phyloP scores from a whole-genome alignment of 1,140 invertebrate species.

The Cotesia typhae region DNA sequence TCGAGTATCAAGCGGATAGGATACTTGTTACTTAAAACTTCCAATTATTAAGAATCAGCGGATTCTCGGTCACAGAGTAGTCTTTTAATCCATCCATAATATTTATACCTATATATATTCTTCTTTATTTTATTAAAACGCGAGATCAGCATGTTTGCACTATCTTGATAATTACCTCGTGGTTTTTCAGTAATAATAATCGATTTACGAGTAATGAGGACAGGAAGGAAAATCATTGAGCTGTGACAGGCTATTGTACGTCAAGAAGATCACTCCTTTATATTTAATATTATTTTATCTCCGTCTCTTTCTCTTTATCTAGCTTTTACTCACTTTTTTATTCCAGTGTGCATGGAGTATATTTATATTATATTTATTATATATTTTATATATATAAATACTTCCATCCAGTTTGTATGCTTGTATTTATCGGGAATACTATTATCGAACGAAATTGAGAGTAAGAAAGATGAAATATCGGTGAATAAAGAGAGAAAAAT shows the following conservation, averaged over 20 bases:
- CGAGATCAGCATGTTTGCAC: too few relatives aligned
- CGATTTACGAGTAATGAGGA: conserved; percentile 8
- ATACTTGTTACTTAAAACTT: too few relatives aligned
- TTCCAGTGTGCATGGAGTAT: not conserved
- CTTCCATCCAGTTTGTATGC: too few relatives aligned
- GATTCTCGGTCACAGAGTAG: too few relatives aligned
- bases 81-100: too few relatives aligned
- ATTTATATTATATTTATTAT: too few relatives aligned
- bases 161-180: not conserved
- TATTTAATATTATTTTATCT: not conserved
- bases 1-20: too few relatives aligned
- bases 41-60: too few relatives aligned
- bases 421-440: not conserved
- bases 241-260: conserved; percentile 18
- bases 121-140: too few relatives aligned
- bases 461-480: not conserved
- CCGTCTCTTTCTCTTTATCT: not conserved
- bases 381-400: too few relatives aligned
- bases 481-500: not conserved
- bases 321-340: not conserved
- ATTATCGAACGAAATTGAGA: conserved; percentile 19
- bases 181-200: not conserved
- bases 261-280: conserved; percentile 3
- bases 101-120: too few relatives aligned
- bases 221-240: conserved; percentile 27